Conservation (phyloP, 1,140 invertebrate species). For the Harpegnathos saltator region DNA sequence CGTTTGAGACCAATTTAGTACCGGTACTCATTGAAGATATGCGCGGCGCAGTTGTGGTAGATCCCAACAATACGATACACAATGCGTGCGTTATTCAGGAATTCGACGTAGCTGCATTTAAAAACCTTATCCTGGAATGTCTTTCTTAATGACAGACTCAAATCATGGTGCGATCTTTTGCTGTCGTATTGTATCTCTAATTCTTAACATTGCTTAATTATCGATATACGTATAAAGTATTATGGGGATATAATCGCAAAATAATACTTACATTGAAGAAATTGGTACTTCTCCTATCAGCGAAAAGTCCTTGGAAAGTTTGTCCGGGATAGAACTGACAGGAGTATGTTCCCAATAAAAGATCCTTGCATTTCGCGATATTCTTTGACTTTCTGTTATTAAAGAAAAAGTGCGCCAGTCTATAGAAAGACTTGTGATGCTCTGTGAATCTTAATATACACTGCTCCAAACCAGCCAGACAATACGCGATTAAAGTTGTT, state of each 20-base stretch:
- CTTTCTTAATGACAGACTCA: conserved; percentile 55
- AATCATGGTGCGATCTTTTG: background rate
- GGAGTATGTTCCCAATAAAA: conserved; percentile 90
- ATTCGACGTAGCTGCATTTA: conserved; percentile 66
- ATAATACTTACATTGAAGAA: conserved; percentile 93
- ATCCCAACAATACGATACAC: conserved; percentile 66
- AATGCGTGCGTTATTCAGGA: conserved; percentile 75
- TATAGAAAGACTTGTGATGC: conserved; percentile 97
- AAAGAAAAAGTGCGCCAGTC: conserved; percentile 94
- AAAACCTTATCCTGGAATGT: conserved; percentile 67
- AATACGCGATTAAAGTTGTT: conserved; percentile 85
- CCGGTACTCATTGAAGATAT: conserved; percentile 67
- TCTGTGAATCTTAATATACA: conserved; percentile 94
- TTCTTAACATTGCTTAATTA: background rate
- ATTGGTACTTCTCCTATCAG: conserved; percentile 93
- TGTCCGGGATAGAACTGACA: conserved; percentile 87
- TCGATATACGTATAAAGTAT: background rate
- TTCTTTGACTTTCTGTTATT: conserved; percentile 90
- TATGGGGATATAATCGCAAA: background rate
- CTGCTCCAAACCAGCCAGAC: conserved; percentile 92
- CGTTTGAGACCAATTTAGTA: conserved; percentile 60
- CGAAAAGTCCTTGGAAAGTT: conserved; percentile 93
- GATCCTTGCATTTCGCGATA: conserved; percentile 89
- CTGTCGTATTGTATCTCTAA: background rate
- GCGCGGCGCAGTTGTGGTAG: conserved; percentile 72